Base-by-base conservation (phyloP, 1,140 invertebrate genomes). In the Eubasilissa regina region DNA sequence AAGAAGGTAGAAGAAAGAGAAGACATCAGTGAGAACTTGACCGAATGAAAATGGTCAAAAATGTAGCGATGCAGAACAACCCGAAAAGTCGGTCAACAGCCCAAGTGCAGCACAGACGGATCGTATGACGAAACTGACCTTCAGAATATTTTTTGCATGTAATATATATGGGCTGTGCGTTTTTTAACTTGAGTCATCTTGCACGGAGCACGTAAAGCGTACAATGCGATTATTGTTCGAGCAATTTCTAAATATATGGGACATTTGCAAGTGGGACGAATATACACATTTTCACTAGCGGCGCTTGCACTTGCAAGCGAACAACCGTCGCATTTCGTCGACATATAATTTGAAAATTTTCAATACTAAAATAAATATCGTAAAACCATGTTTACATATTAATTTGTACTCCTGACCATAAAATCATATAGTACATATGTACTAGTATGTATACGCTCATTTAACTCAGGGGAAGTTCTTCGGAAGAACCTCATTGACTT, bases 151-250 rank as follows among this genome's bases (percentile, higher is more conserved):
- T 70, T 70, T 70, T 70, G 15, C 66, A 8, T 35, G 58, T 25
- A 62, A 48, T 53, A 70, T 51, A 70, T 70, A 70, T 17, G 66
- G 51, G 47, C 45, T 48, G 66, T 45, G 45, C 66, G 44, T 70
- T 70, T 6, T 45, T 70, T 45, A 48, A 70, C 45, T 70, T 70
- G 66, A 19, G 58, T 13, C 17, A 43, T 11, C 8, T 62, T 25
- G 25, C 19, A 25, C 25, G 66, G 45, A 70, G 48, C 44, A 70
- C 66, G 48, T 68, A 70, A 70, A 70, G 9, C 15, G 21, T 51
- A 70, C 66, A 56, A 60, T 48, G 62, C 17, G 47, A 68, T 53
- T 58, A 58, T 76, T 76, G 55, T 55, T 68, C 58, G 21, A 43
- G 58, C 48, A 56, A 78, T 47, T 44, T 72, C 60, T 19, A 47